Percentiles rank a stretch among this genome's conserved stretches.
phyloP scores from a whole-genome alignment of 2,888 invertebrate species.

The Alviniconcha strummeri region DNA sequence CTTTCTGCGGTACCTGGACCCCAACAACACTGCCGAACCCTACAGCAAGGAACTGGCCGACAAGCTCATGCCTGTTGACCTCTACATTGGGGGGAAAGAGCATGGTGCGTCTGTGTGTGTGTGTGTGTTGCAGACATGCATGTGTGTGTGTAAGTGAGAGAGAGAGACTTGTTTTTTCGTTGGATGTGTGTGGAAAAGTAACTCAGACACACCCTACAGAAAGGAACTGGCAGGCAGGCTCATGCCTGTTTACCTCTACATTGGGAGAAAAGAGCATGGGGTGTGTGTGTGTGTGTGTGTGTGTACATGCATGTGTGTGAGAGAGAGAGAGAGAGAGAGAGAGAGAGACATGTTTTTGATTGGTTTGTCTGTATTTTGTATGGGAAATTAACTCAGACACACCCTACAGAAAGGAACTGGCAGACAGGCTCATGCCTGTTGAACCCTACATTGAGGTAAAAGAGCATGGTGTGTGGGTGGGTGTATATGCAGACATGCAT shows the following conservation, averaged over 20 bases:
- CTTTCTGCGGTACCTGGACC: constrained; percentile 91
- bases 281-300: background rate
- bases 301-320: background rate
- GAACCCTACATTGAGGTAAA: constrained; percentile 97
- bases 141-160: background rate
- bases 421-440: constrained; percentile 84
- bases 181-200: constrained; percentile 68
- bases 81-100: constrained; percentile 98
- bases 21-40: constrained; percentile 82
- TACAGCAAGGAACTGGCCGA: constrained; percentile 80
- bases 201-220: constrained; percentile 83
- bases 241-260: constrained; percentile 95
- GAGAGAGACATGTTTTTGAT: background rate
- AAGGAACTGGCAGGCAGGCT: constrained; percentile 77
- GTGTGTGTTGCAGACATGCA: background rate
- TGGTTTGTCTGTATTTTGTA: background rate
- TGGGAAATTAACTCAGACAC: constrained; percentile 77
- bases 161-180: background rate
- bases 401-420: constrained; percentile 82
- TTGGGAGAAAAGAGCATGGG: constrained; percentile 98
- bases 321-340: background rate
- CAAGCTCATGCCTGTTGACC: constrained; percentile 88
- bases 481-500: background rate
- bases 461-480: constrained; percentile 84
- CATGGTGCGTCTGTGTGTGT: constrained; percentile 79